Base-by-base conservation (phyloP, 2,797 vertebrate genomes). In the Crypturellus tataupa region DNA sequence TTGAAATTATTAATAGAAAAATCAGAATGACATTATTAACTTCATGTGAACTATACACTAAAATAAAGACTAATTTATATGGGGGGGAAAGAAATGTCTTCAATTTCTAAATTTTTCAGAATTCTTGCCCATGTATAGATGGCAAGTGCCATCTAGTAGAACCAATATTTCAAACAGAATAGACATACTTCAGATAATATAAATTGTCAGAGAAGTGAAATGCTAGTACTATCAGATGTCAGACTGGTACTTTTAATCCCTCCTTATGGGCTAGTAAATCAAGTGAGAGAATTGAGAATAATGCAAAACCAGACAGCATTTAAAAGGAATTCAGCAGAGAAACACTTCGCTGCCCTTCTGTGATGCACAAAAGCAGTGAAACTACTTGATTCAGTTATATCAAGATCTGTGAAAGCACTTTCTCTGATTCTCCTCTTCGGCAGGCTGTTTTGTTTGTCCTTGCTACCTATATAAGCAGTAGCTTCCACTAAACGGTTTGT, bases 381-480 rank as follows among this genome's bases (percentile, higher is more conserved):
- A 51, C 13, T 59, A 10, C 4, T 75, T 27, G 65, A 16, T 2
- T 18, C 21, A 70, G 29, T 21, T 31, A 44, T 37, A 49, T 62
- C 40, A 31, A 72, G 13, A 63, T 14, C 19, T 12, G 46, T 19
- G 40, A 39, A 37, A 76, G 44, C 67, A 76, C 3, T 40, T 9
- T 51, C 39, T n/a, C 40, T 37, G 2, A 31, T 37, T 51, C 31
- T 27, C 70, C 3, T 11, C 19, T 42, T 21, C 35, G 31, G 24
- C 2, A 4, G 2, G 12, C 19, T 77, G n/a, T 9, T 70, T 39
- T 51, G 9, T 17, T 59, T 29, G 25, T 65, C 37, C 25, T 67
- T n/a, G 27, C 60, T 24, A 64, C 0, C 8, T 29, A 7, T 2
- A 53, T 8, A 3, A 2, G 21, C 0, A 58, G 58, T 8, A 56